Percentiles rank a stretch among this genome's conserved stretches.
These are phyloP conservation scores for Drosophila subquinaria DNA, from an alignment of 2,888 invertebrate species.

Conservation along the genomic window DNA sequence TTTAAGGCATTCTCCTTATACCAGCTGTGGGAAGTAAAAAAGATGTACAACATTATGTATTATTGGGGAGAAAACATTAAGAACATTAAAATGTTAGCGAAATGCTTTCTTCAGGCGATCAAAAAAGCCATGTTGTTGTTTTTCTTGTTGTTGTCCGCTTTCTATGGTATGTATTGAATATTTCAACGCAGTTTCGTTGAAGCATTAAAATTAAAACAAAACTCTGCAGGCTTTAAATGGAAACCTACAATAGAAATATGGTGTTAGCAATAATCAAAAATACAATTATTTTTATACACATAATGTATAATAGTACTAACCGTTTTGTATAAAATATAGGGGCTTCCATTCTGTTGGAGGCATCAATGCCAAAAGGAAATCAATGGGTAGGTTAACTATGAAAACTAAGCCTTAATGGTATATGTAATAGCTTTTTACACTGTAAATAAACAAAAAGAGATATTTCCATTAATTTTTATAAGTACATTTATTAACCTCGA, in stretches of 20 bases:
- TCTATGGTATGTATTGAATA: conserved; percentile 53
- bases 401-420: conserved; percentile 77
- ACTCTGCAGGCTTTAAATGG: conserved; percentile 60
- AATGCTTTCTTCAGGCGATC: conserved; percentile 52
- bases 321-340: conserved; percentile 76
- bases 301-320: conserved; percentile 40
- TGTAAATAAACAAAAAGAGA: conserved; percentile 55
- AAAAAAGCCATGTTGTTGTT: conserved; percentile 33
- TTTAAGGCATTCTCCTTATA: conserved; percentile 50
- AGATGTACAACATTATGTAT: conserved; percentile 77
- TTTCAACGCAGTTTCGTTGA: conserved; percentile 30
- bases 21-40: conserved; percentile 80
- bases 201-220: conserved; percentile 56
- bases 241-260: conserved; percentile 49
- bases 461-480: background rate
- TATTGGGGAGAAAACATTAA: conserved; percentile 65
- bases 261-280: background rate
- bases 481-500: background rate
- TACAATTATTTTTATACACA: background rate
- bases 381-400: conserved; percentile 72
- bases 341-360: conserved; percentile 66
- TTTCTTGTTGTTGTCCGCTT: conserved; percentile 48
- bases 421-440: conserved; percentile 77
- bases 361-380: conserved; percentile 71
- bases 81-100: conserved; percentile 51